phyloP scores from a whole-genome alignment of 2,888 invertebrate genomes.

The Sarcophaga caerulescens region DNA sequence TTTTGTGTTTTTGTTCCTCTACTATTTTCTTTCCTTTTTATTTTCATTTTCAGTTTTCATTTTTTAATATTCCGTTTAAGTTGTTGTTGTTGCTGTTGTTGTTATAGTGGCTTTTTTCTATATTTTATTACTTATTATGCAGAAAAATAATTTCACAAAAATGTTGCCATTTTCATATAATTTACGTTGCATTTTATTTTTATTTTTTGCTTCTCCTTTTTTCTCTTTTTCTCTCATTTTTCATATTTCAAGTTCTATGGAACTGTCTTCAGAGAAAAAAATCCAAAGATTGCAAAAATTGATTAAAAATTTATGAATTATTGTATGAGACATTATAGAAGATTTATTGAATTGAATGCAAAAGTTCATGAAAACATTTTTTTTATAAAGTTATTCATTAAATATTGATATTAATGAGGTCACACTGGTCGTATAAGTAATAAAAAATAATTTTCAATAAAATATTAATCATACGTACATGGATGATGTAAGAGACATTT shows the following conservation, averaged over 20 bases:
- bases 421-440: slow-evolving; percentile 11
- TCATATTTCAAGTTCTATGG: background rate
- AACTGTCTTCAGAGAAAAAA: slow-evolving; percentile 38
- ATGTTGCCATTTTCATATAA: slow-evolving; percentile 68
- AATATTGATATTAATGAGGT: slow-evolving; percentile 7
- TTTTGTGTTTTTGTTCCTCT: background rate
- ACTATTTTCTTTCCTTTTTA: background rate
- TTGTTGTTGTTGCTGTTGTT: too few relatives aligned
- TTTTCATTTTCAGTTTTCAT: background rate
- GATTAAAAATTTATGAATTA: slow-evolving; percentile 68
- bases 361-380: background rate
- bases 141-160: slow-evolving; percentile 56
- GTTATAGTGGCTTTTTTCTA: too few relatives aligned
- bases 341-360: slow-evolving; percentile 61
- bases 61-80: too few relatives aligned
- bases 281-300: slow-evolving; percentile 59
- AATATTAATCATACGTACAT: slow-evolving; percentile 16
- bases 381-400: background rate
- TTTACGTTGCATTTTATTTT: slow-evolving; percentile 51
- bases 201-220: slow-evolving; percentile 5
- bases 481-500: too few relatives aligned
- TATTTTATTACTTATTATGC: too few relatives aligned
- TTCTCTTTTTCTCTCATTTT: background rate
- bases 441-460: background rate
- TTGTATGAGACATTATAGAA: slow-evolving; percentile 57